Evolutionary conservation across 2,113 vertebrate genomes (phyloP), one percentile per base, ranked within the genome.

Genomic region (Phocoena phocoena): DNA sequence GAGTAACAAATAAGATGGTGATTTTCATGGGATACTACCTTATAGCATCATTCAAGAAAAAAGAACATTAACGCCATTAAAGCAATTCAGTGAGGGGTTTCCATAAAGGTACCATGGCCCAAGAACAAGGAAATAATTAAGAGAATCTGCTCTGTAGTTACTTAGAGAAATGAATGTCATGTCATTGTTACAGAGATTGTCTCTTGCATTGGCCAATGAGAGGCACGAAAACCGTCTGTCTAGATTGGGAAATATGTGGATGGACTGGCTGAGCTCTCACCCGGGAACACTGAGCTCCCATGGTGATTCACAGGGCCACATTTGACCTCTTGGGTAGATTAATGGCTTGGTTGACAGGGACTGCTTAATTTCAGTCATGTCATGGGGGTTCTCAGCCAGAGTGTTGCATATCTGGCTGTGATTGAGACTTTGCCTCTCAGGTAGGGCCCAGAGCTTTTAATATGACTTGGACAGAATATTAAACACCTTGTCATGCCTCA

Each of bases 401-500:
- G 41, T 8, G 8, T 50, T 58, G 26, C 25, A 1, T 9, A 21
- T 89, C 84, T 93, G 70, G 53, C 83, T 77, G 33, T 80, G 92
- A 95, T 11, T 18, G 87, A 77, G 84, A 31, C 44, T 23, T 2
- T 2, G 50, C 38, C 65, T 84, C 38, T 84, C 33, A 36, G 50
- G n/a, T 41, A 96, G 92, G 50, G 73, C 93, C 80, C 62, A 13
- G 73, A 36, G 76, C 79, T 95, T 92, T 89, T 88, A 31, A n/a
- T 67, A 18, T 20, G 79, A 74, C 70, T 82, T 25, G 76, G 88
- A 87, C 36, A 71, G 92, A 67, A 92, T 62, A 93, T 94, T 85
- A 38, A 91, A 93, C 63, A 71, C 70, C 44, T 90, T 94, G 97
- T 93, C 87, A 87, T 28, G 31, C 79, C 60, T 97, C 92, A 33